These are phyloP conservation scores for Palythoa caribaeorum DNA, from an alignment of 92 coral and sea anemone genomes.

Conservation along the genomic window DNA sequence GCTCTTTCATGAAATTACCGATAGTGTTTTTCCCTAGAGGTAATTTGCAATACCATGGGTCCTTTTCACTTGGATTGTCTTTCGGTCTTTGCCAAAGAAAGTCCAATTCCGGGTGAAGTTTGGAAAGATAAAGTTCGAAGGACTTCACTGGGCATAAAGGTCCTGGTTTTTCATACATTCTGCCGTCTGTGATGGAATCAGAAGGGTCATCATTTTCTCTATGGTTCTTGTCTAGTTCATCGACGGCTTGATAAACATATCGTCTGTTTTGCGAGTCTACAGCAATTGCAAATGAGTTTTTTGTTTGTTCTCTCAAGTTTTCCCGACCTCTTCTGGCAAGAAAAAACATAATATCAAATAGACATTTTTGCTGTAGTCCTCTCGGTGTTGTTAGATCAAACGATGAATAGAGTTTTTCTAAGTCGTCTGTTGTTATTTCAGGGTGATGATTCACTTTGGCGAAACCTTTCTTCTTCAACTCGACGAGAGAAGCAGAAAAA, in stretches of 20 bases:
- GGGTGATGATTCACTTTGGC: not conserved
- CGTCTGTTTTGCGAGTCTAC: slow-evolving; percentile 53
- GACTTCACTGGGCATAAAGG: slow-evolving; percentile 53
- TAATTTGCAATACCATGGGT: slow-evolving; percentile 41
- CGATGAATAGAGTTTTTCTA: not conserved
- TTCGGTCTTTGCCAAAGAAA: slow-evolving; percentile 69
- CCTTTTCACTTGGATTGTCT: slow-evolving; percentile 26
- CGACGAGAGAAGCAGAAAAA: no score
- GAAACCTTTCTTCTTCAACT: no score
- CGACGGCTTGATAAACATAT: slow-evolving; percentile 57
- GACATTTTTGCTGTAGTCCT: not conserved
- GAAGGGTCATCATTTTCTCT: not conserved
- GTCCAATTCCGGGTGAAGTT: slow-evolving; percentile 39
- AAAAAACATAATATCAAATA: slow-evolving; percentile 59
- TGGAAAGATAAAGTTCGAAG: slow-evolving; percentile 54
- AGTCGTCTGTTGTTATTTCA: not conserved
- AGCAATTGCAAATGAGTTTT: slow-evolving; percentile 55
- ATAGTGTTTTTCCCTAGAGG: slow-evolving; percentile 44
- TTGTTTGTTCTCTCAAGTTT: slow-evolving; percentile 53
- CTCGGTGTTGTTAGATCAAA: not conserved
- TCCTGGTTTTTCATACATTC: slow-evolving; percentile 57
- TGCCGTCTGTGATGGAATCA: slow-evolving; percentile 59
- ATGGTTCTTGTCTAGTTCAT: slow-evolving; percentile 60
- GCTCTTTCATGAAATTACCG: slow-evolving; percentile 27
- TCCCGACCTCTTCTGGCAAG: slow-evolving; percentile 62